phyloP scores from a whole-genome alignment of 2,113 vertebrate genomes.

The Felis chaus region DNA sequence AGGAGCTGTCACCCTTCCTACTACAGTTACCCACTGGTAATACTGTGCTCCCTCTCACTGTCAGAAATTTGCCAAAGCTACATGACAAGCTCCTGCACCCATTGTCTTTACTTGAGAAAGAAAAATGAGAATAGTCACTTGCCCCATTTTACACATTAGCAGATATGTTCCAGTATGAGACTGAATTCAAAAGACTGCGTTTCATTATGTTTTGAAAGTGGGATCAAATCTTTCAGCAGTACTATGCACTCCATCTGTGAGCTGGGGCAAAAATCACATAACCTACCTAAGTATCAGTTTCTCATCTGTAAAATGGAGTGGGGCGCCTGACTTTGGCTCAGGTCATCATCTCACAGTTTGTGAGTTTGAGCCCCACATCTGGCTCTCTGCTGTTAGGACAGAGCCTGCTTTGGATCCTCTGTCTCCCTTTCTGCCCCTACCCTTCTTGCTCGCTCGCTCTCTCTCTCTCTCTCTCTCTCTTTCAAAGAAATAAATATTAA shows the following conservation, averaged over 20 bases:
- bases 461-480: too few relatives aligned
- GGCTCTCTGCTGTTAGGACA: too few relatives aligned
- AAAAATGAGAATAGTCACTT: not conserved
- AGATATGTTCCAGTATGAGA: not conserved
- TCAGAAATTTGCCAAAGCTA: not conserved
- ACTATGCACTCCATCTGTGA: not conserved
- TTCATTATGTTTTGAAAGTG: not conserved
- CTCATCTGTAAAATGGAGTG: not conserved
- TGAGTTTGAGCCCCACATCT: too few relatives aligned
- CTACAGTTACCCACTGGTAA: not conserved
- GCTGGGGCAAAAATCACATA: not conserved
- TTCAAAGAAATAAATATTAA: not conserved
- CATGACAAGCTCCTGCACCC: not conserved
- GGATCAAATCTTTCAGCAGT: not conserved
- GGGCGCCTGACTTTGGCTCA: too few relatives aligned
- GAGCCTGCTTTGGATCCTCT: too few relatives aligned
- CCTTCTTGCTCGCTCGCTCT: too few relatives aligned
- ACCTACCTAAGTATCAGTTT: not conserved
- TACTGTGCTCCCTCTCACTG: not conserved
- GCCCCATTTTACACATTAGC: not conserved
- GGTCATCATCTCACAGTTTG: too few relatives aligned
- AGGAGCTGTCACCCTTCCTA: not conserved
- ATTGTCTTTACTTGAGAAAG: not conserved
- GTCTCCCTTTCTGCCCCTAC: too few relatives aligned
- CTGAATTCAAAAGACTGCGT: not conserved